Base-by-base conservation (phyloP, 1,140 invertebrate genomes). In the Ips nitidus region DNA sequence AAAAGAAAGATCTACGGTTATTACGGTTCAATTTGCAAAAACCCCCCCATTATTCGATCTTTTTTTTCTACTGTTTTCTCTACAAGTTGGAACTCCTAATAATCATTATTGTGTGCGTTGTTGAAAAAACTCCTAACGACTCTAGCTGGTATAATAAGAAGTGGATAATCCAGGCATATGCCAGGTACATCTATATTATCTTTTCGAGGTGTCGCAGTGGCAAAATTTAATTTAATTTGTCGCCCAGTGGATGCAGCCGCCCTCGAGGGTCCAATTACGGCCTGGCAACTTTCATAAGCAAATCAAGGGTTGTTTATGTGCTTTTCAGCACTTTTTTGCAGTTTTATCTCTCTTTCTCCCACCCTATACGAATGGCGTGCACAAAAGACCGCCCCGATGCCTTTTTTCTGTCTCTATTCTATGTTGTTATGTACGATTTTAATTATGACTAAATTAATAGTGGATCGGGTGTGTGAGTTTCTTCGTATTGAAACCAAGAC, bases 161-260 rank as follows among this genome's bases (percentile, higher is more conserved):
- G 22, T 22, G 22, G 22, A 22, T 22, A 22, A 22, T 22, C 22
- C 22, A 22, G 22, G 45, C 45, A 50, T 50, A 50, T 50, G 1
- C 45, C 22, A 22, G 22, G 22, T 22, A 22, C 22, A 22, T 50
- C 45, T 50, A 50, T 50, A 50, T 50, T 8, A 50, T 3, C 45
- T 22, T 8, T 22, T 41, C 38, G 73, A 75, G 73, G 74, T 74
- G 73, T 74, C 71, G 73, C 70, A 69, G 69, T 69, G 69, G 70
- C 67, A 74, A 74, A 70, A 72, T 75, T 73, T 75, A 75, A 75
- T 75, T 75, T 72, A 75, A 74, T 75, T 75, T 75, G 74, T 75
- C 74, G 74, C 74, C 74, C 72, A 63, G 63, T 57, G 55, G 67
- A 60, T 68, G 64, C 71, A 69, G 72, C 22, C 22, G 22, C 45